Base-by-base conservation (phyloP, 2,888 invertebrate genomes). In the Rhamnusium bicolor region DNA sequence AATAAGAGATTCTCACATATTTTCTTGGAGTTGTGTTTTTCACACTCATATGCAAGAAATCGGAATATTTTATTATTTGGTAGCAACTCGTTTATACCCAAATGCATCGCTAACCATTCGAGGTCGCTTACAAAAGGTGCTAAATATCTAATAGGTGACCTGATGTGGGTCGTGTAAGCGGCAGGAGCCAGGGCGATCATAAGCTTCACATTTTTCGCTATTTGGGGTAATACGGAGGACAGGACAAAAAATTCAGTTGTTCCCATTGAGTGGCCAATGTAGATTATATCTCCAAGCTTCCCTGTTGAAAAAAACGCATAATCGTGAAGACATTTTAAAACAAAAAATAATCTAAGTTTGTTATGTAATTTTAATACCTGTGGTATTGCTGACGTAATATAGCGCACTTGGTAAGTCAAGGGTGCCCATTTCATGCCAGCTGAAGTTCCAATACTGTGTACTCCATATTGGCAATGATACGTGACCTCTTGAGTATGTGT, bases 251-350 rank as follows among this genome's bases (percentile, higher is more conserved):
- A 91, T 81, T 92, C 90, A 0, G 95, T 93, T 0, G 95, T 94
- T 0, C 97, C 97, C 93, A 97, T 96, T 0, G 96, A 97, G 87
- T 97, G 96, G 0, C 97, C 98, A 51, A 97, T 89, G 85, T 96
- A 98, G 79, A 92, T 91, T 46, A 94, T 82, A 29, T 90, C 87
- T 10, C 85, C 86, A 4, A 86, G 79, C 65, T 68, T 73, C 0
- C 88, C 87, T 71, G 32, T 8, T 62, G 32, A 2, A 29, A 49
- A 18, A 7, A 32, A 49, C 18, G 21, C 24, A 5, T 6, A n/a
- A n/a, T n/a, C n/a, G n/a, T n/a, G n/a, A n/a, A n/a, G 51, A 53
- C 21, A 18, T 16, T 27, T 29, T 56, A 29, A 29, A 51, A 10
- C 10, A 51, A n/a, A 24, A 32, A 32, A n/a, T n/a, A n/a, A 10